These are phyloP conservation scores for Taenioides sp. DNA, from an alignment of 2,797 vertebrate species.

Conservation along the genomic window DNA sequence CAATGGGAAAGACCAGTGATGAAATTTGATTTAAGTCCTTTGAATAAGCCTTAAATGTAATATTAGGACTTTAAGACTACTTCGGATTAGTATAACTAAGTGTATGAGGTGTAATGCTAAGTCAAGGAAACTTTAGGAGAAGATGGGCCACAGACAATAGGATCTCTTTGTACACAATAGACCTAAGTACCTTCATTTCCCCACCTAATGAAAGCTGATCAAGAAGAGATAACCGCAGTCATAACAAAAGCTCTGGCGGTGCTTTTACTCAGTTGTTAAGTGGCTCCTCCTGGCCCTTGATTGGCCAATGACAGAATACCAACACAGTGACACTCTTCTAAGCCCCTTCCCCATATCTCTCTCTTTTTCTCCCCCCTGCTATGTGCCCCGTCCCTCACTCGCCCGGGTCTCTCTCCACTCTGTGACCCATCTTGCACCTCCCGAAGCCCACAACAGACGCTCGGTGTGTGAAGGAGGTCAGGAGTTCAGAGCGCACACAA, in stretches of 20 bases:
- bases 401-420: slow-evolving; percentile 31
- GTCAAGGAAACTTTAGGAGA: slow-evolving; percentile 47
- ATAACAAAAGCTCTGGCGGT: slow-evolving; percentile 60
- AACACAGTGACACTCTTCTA: slow-evolving; percentile 63
- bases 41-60: background rate
- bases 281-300: slow-evolving; percentile 42
- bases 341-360: slow-evolving; percentile 46
- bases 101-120: slow-evolving; percentile 46
- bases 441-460: slow-evolving; percentile 79
- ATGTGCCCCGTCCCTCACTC: slow-evolving; percentile 31
- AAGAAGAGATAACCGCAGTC: slow-evolving; percentile 65
- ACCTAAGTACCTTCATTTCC: slow-evolving; percentile 51
- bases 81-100: slow-evolving; percentile 32
- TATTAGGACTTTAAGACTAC: slow-evolving; percentile 8
- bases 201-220: slow-evolving; percentile 63
- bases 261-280: slow-evolving; percentile 61
- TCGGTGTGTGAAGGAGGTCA: slow-evolving; percentile 85
- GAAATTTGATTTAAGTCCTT: background rate
- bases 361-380: slow-evolving; percentile 22
- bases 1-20: background rate
- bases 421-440: slow-evolving; percentile 84
- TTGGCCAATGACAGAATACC: slow-evolving; percentile 66
- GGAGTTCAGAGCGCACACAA: slow-evolving; percentile 80
- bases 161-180: slow-evolving; percentile 48
- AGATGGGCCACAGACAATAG: slow-evolving; percentile 59